A percentile compares a stretch with the other conserved stretches of the same genome.
Evolutionary conservation across 2,888 invertebrate species (phyloP).

Genomic region (Stictocephala bisonia): DNA sequence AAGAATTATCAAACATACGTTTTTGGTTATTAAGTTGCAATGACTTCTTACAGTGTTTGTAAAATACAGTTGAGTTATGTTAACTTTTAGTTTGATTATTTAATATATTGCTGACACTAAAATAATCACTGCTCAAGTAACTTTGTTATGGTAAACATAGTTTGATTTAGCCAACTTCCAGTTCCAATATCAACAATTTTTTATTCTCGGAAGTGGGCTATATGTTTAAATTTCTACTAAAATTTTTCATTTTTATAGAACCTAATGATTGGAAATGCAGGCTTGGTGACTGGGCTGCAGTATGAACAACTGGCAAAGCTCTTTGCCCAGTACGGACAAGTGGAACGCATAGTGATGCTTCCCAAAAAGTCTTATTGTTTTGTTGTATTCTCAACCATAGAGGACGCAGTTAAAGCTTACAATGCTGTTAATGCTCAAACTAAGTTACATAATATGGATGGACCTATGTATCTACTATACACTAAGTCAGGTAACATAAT

Average conservation of each 20-base stretch:
- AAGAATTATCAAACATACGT: no score
- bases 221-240: no score
- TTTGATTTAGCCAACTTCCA: no score
- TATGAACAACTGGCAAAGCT: constrained; percentile 72
- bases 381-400: constrained; percentile 69
- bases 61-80: no score
- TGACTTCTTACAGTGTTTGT: no score
- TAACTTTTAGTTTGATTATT: no score
- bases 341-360: constrained; percentile 75
- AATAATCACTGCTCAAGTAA: no score
- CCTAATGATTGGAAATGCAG: constrained; percentile 86
- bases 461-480: constrained; percentile 75
- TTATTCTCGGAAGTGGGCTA: no score
- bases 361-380: constrained; percentile 87
- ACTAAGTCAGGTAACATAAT: constrained; percentile 64
- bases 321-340: constrained; percentile 67
- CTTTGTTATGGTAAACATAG: no score
- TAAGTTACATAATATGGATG: constrained; percentile 69
- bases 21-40: no score
- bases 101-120: no score
- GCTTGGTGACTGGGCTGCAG: constrained; percentile 82
- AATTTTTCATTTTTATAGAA: constrained; percentile 71
- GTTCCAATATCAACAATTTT: no score
- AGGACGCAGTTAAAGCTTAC: constrained; percentile 71
- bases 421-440: constrained; percentile 71